phyloP scores from a whole-genome alignment of 2,797 vertebrate species.

The Atherinosoma microstoma region DNA sequence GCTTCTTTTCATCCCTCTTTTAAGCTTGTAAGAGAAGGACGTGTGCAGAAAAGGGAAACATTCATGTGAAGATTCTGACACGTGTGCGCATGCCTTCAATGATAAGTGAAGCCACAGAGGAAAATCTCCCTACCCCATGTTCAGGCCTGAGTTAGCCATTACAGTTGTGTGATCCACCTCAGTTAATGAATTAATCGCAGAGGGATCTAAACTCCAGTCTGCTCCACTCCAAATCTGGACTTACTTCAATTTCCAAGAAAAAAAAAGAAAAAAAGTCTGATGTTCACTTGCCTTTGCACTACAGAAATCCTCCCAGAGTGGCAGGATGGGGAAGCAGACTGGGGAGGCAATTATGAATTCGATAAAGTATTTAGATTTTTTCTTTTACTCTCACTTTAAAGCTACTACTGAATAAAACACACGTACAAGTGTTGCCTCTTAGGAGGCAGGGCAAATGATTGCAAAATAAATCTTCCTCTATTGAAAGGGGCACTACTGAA shows the following conservation, averaged over 20 bases:
- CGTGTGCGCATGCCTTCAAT: neutral
- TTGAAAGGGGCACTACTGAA: neutral
- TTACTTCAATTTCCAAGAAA: conserved; percentile 11
- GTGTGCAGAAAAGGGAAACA: conserved; percentile 13
- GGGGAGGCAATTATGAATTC: conserved; percentile 33
- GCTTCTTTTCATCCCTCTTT: conserved; percentile 27
- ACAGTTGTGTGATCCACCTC: conserved; percentile 29
- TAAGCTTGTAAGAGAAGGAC: conserved; percentile 10
- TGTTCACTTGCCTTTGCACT: conserved; percentile 23
- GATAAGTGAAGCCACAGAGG: conserved; percentile 16
- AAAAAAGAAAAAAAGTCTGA: conserved; percentile 14
- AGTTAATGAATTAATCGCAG: conserved; percentile 26
- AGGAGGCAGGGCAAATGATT: neutral
- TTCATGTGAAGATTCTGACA: neutral
- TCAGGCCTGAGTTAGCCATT: conserved; percentile 41
- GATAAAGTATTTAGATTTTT: neutral
- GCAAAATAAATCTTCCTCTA: neutral
- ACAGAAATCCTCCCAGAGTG: conserved; percentile 6
- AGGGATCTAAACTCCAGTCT: conserved; percentile 39
- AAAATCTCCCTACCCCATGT: conserved; percentile 14
- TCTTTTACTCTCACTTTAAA: conserved; percentile 7
- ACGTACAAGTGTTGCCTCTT: neutral
- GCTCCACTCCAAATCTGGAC: neutral
- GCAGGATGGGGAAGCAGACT: conserved; percentile 3
- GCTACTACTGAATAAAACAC: neutral